phyloP scores from a whole-genome alignment of 2,888 invertebrate species.

The Leistus spinibarbis region DNA sequence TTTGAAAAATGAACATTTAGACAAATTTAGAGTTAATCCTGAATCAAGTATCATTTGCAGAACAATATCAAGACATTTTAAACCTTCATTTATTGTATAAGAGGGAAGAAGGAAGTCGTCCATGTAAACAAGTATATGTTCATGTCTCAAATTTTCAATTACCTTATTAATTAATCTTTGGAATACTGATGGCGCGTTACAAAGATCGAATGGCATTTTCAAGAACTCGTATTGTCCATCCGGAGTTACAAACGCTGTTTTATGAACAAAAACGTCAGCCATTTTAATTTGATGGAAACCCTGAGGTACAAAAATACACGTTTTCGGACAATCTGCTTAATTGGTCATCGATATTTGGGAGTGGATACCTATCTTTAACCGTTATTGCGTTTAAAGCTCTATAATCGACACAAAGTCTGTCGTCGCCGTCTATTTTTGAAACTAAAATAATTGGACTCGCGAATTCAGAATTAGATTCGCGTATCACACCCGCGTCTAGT shows the following conservation, averaged over 20 bases:
- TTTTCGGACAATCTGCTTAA: slow-evolving; percentile 35
- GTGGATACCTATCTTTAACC: slow-evolving; percentile 13
- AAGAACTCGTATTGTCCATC: slow-evolving; percentile 44
- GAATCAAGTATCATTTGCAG: slow-evolving; percentile 28
- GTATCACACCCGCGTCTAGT: slow-evolving; percentile 28
- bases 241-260: slow-evolving; percentile 46
- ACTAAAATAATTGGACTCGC: slow-evolving; percentile 30
- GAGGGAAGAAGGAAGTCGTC: slow-evolving; percentile 46
- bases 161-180: not conserved
- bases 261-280: slow-evolving; percentile 39
- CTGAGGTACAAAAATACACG: slow-evolving; percentile 43
- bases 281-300: slow-evolving; percentile 2
- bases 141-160: not conserved
- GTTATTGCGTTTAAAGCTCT: slow-evolving; percentile 3
- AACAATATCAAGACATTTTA: slow-evolving; percentile 41
- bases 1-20: slow-evolving; percentile 41
- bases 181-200: slow-evolving; percentile 39
- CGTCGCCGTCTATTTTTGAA: not conserved
- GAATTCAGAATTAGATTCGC: slow-evolving; percentile 36
- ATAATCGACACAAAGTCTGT: slow-evolving; percentile 11
- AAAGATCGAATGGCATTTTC: slow-evolving; percentile 39
- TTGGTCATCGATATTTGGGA: slow-evolving; percentile 2
- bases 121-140: slow-evolving; percentile 43
- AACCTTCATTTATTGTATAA: slow-evolving; percentile 41
- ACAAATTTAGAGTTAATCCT: slow-evolving; percentile 37